Percentiles rank a stretch among this genome's conserved stretches.
These are phyloP conservation scores for Mormyrops attenuatus DNA, from an alignment of 2,797 vertebrate genomes.

Conservation along the genomic window DNA sequence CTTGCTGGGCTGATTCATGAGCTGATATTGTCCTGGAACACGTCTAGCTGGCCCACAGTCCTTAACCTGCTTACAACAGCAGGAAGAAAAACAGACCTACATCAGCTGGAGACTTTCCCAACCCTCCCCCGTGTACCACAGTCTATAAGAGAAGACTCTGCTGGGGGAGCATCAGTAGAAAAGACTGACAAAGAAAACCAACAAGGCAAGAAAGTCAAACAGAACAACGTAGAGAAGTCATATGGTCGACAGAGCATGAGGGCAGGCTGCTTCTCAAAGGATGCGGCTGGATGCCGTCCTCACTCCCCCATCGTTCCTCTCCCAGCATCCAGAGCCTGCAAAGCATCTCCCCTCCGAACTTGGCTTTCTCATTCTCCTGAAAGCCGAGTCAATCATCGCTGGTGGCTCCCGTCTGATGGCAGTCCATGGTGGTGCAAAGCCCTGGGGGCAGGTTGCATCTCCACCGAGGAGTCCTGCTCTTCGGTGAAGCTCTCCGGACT, in stretches of 20 bases:
- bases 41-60: neutral
- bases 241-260: neutral
- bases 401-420: constrained; percentile 59
- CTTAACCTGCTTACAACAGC: constrained; percentile 35
- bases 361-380: neutral
- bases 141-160: neutral
- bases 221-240: neutral
- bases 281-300: neutral
- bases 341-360: neutral
- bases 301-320: neutral
- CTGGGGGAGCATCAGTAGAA: neutral
- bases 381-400: constrained; percentile 62
- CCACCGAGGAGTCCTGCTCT: constrained; percentile 65
- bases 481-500: constrained; percentile 79
- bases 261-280: neutral
- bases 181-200: neutral
- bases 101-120: neutral
- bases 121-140: constrained; percentile 26
- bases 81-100: constrained; percentile 27
- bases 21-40: neutral
- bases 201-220: neutral
- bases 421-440: constrained; percentile 64
- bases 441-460: constrained; percentile 58
- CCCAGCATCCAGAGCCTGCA: neutral
- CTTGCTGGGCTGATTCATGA: neutral